Evolutionary conservation across 92 coral and sea anemone genomes (phyloP), one percentile per base, ranked within the genome.

Genomic region (Phenganax marumi): DNA sequence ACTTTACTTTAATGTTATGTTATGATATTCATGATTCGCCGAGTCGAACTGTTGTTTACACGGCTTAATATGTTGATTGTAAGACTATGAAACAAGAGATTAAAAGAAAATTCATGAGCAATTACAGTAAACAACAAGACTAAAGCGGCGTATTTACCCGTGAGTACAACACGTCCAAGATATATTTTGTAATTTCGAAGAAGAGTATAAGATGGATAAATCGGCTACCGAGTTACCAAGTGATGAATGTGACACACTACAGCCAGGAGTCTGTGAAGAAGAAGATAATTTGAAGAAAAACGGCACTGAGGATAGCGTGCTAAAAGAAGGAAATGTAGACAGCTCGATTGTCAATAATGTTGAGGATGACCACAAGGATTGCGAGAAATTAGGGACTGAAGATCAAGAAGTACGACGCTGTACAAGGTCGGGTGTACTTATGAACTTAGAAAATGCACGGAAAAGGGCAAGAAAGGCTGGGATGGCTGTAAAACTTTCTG

Each of bases 81-180:
- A 33, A 33, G 43, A 33, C 5, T 33, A 33, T 33, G 43, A 33
- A 33, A 33, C 43, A 33, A 33, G 43, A 56, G 63, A 56, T 56
- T 23, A 3, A 12, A 39, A 63, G 22, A 14, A 56, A 56, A 21
- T 56, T 21, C 7, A 65, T 65, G 26, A 65, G 33, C 56, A 47
- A 0, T 73, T 73, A 73, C 60, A 73, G 79, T 73, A 73, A 73
- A 73, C 79, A 73, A 73, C 79, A 58, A 73, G 23, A 26, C 23
- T 73, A 7, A 16, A 73, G 50, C n/a, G 16, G 61, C 23, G 3
- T 17, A 12, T 73, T 47, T 17, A 51, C 47, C n/a, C 16, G 21
- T 21, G 68, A 62, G 68, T 62, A 24, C 10, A 62, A 62, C 11
- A 62, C 43, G 43, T 33, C 5, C 43, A 33, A 33, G 43, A 33